Conservation (phyloP, 2,797 vertebrate species). For the Takifugu rubripes region DNA sequence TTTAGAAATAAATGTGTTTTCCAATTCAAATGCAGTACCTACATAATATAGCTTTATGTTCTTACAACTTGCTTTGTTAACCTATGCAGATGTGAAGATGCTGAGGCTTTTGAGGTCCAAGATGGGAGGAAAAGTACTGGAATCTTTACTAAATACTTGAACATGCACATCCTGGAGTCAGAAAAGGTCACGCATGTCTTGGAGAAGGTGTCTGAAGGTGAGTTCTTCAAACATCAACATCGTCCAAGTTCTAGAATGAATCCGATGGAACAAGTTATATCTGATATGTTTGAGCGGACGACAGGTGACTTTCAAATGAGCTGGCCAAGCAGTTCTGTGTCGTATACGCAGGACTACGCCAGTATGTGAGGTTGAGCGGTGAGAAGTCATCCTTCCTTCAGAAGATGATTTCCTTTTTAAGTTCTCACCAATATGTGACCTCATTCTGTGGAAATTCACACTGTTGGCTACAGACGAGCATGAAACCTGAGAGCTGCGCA, state of each 20-base stretch:
- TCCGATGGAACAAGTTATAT: too few relatives aligned
- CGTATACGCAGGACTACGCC: conserved; percentile 26
- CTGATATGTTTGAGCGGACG: conserved; percentile 6
- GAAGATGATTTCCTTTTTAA: conserved; percentile 50
- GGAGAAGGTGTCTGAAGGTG: conserved; percentile 87
- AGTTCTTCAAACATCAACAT: conserved; percentile 16
- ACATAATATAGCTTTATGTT: neutral
- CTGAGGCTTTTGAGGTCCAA: conserved; percentile 87
- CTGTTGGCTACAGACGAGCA: conserved; percentile 64
- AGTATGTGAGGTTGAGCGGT: neutral
- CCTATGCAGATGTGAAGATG: conserved; percentile 80
- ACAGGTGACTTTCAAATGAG: conserved; percentile 20
- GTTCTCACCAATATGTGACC: conserved; percentile 66
- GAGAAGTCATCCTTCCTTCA: conserved; percentile 14
- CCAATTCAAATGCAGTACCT: neutral
- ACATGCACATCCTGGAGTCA: conserved; percentile 80
- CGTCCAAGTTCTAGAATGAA: too few relatives aligned
- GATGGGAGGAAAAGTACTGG: conserved; percentile 85
- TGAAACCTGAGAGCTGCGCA: conserved; percentile 69
- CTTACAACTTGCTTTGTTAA: conserved; percentile 1
- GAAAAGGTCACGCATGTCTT: conserved; percentile 86
- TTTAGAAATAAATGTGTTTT: neutral
- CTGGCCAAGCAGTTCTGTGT: conserved; percentile 22
- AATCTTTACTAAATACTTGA: conserved; percentile 92
- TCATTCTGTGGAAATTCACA: conserved; percentile 76